A percentile compares a stretch with the other conserved stretches of the same genome.
Evolutionary conservation across 2,888 invertebrate species (phyloP).

Genomic region (Adelognathus sp.): DNA sequence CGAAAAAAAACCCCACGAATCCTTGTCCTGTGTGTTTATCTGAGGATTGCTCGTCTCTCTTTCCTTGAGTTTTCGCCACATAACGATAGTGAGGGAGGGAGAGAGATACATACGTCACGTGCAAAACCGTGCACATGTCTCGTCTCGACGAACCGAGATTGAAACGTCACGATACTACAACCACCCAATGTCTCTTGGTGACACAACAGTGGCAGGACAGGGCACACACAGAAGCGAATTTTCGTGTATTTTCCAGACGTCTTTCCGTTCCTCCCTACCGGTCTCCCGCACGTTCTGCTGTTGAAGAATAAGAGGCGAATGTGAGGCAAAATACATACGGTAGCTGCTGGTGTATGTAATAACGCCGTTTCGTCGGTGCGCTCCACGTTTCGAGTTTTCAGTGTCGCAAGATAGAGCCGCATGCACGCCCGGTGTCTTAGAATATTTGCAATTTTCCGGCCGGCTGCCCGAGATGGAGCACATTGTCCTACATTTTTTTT

Average conservation of each 20-base stretch:
- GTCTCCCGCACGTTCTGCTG: conserved; percentile 1
- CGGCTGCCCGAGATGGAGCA: conserved; percentile 69
- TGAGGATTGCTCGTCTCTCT: not conserved
- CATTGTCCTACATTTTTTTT: conserved; percentile 48
- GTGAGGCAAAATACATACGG: conserved; percentile 36
- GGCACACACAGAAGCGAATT: conserved; percentile 25
- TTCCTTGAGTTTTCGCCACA: not conserved
- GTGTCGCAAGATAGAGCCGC: conserved; percentile 43
- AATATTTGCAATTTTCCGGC: conserved; percentile 77
- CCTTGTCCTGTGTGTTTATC: conserved; percentile 8
- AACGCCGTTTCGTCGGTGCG: conserved; percentile 39
- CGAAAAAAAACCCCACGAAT: not conserved
- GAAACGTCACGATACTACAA: conserved; percentile 53
- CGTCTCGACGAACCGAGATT: conserved; percentile 42
- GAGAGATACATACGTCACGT: not conserved
- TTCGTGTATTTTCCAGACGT: conserved; percentile 32
- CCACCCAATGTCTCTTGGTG: conserved; percentile 23
- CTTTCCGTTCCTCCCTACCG: conserved; percentile 10
- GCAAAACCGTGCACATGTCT: conserved; percentile 8
- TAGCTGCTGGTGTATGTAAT: conserved; percentile 22
- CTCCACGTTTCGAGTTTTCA: conserved; percentile 3
- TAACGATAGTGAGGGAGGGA: too few species aligned
- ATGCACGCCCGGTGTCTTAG: conserved; percentile 66
- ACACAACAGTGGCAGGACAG: conserved; percentile 11
- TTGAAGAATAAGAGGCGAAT: not conserved